These are phyloP conservation scores for Astropecten irregularis DNA, from an alignment of 53 echinoderm and acorn worm genomes.

Conservation along the genomic window DNA sequence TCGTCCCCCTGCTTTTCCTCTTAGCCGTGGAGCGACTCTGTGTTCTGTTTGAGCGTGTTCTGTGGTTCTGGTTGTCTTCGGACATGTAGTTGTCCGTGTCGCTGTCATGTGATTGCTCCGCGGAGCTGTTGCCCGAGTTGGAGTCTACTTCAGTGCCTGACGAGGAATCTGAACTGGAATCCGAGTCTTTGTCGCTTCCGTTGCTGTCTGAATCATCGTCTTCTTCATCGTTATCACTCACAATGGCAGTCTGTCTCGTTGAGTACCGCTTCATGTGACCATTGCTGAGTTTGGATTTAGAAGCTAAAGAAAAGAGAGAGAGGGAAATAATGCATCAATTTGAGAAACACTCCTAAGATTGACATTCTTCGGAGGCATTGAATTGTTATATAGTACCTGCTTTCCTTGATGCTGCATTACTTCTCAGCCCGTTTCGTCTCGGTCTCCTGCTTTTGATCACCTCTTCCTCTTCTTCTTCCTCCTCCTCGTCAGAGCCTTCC, in stretches of 20 bases:
- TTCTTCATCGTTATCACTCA: constrained; percentile 7
- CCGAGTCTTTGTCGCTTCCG: constrained; percentile 16
- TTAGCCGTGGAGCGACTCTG: constrained; percentile 24
- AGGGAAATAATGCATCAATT: too few species aligned
- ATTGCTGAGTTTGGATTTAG: constrained; percentile 27
- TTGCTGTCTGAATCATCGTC: constrained; percentile 47
- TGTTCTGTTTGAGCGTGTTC: constrained; percentile 12
- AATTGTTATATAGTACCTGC: too few species aligned
- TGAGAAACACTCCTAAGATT: too few species aligned
- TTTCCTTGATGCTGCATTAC: neutral
- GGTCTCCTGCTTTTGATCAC: constrained; percentile 13
- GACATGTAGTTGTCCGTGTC: constrained; percentile 52
- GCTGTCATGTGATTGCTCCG: constrained; percentile 23
- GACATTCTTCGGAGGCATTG: too few species aligned
- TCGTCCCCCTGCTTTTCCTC: constrained; percentile 42
- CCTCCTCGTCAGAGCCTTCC: constrained; percentile 40
- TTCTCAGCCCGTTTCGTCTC: constrained; percentile 25
- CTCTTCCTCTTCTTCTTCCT: constrained; percentile 52
- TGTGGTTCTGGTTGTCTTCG: constrained; percentile 32
- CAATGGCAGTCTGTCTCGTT: constrained; percentile 18
- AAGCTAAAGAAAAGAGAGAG: neutral
- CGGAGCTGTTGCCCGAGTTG: constrained; percentile 24
- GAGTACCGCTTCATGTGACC: constrained; percentile 48
- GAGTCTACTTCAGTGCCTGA: constrained; percentile 13
- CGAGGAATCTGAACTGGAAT: constrained; percentile 25